Percentiles rank a stretch among this genome's conserved stretches.
phyloP scores from a whole-genome alignment of 1,140 invertebrate genomes.

The Melipona quadrifasciata region DNA sequence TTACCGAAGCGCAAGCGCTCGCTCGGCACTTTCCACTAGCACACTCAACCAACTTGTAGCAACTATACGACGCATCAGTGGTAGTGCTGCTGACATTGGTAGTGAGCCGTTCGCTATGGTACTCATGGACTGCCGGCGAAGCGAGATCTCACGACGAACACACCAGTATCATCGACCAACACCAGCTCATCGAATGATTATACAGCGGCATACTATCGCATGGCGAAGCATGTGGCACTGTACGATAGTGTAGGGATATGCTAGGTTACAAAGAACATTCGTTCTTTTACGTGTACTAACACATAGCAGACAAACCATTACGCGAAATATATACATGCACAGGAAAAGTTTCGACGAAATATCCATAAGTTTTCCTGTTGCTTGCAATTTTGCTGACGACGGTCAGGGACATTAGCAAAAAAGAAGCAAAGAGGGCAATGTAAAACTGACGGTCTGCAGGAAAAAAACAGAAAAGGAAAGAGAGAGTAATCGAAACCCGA shows the following conservation, averaged over 20 bases:
- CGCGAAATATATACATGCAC: neutral
- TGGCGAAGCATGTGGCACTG: neutral
- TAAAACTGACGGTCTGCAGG: neutral
- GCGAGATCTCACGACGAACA: conserved; percentile 66
- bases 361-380: conserved; percentile 6
- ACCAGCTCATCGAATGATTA: conserved; percentile 18
- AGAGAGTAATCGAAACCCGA: neutral
- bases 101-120: conserved; percentile 45
- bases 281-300: neutral
- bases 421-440: neutral
- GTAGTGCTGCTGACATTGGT: conserved; percentile 52
- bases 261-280: conserved; percentile 11
- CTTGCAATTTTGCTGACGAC: conserved; percentile 24
- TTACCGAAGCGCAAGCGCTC: conserved; percentile 66
- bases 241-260: conserved; percentile 1
- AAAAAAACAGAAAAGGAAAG: neutral
- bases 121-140: conserved; percentile 46
- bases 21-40: conserved; percentile 73
- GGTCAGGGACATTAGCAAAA: neutral
- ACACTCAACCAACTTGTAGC: conserved; percentile 47
- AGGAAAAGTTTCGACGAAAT: conserved; percentile 29
- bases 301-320: conserved; percentile 1
- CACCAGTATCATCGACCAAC: conserved; percentile 32
- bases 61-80: conserved; percentile 5
- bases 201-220: conserved; percentile 16